Percentiles rank a stretch among this genome's conserved stretches.
These are phyloP conservation scores for Tinea semifulvella DNA, from an alignment of 2,888 invertebrate genomes.

Conservation along the genomic window DNA sequence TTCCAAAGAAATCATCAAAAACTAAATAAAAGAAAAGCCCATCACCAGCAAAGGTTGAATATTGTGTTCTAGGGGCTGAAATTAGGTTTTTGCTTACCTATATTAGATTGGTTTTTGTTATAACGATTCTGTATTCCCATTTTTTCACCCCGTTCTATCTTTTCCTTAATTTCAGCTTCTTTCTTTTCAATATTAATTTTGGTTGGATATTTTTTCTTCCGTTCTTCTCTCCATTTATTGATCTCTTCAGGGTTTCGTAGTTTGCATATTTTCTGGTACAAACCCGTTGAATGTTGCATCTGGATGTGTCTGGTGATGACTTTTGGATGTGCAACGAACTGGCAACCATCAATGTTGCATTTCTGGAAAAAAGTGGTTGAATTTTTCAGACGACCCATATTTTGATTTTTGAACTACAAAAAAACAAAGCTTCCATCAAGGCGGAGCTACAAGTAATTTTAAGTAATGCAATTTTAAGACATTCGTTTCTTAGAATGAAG, in stretches of 20 bases:
- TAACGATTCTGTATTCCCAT: constrained; percentile 55
- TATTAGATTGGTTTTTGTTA: not conserved
- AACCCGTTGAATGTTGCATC: constrained; percentile 85
- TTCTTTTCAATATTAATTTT: constrained; percentile 72
- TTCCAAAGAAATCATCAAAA: too few relatives aligned
- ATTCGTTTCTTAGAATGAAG: too few relatives aligned
- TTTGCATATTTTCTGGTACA: constrained; percentile 80
- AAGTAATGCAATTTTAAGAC: too few relatives aligned
- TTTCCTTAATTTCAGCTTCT: constrained; percentile 71
- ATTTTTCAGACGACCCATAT: too few relatives aligned
- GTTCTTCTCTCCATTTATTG: constrained; percentile 83
- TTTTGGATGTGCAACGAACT: constrained; percentile 79
- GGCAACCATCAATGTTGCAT: constrained; percentile 85
- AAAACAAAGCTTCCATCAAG: too few relatives aligned
- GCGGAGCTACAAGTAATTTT: too few relatives aligned
- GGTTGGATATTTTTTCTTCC: constrained; percentile 82
- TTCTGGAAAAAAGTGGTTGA: too few relatives aligned
- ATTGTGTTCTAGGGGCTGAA: too few relatives aligned
- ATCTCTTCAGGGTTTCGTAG: constrained; percentile 83
- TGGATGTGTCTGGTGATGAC: constrained; percentile 82
- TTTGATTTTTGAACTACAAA: too few relatives aligned
- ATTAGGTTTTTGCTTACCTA: not conserved
- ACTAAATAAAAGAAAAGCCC: too few relatives aligned
- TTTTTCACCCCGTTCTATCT: constrained; percentile 78
- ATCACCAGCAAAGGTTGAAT: too few relatives aligned